Conservation (phyloP, 2,113 vertebrate genomes). For the Myotis lucifugus region DNA sequence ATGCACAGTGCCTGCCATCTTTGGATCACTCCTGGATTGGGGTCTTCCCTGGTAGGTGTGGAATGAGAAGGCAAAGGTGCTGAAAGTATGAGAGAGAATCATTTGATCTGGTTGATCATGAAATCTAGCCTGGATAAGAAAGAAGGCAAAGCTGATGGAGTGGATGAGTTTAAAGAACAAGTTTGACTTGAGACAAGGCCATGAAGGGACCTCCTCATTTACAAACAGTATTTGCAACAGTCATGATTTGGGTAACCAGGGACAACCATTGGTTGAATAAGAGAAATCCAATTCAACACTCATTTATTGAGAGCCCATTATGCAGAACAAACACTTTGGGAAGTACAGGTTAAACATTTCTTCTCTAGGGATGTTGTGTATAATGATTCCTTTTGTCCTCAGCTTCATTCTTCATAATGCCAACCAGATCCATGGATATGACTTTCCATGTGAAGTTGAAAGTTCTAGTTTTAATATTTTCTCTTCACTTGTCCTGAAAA, state of each 20-base stretch:
- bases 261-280: background rate
- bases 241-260: background rate
- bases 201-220: background rate
- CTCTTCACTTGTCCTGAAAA: conserved; percentile 45
- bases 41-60: background rate
- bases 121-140: background rate
- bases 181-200: background rate
- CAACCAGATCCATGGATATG: background rate
- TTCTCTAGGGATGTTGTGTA: background rate
- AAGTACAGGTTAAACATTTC: background rate
- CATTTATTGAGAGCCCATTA: background rate
- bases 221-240: background rate
- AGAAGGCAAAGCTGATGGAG: background rate
- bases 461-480: background rate
- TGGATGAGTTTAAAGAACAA: background rate
- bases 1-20: background rate
- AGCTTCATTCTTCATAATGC: background rate
- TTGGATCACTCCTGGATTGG: background rate
- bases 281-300: background rate
- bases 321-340: background rate
- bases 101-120: background rate
- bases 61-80: background rate
- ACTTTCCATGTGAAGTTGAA: background rate
- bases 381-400: background rate
- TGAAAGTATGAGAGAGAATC: background rate